These are phyloP conservation scores for Agelaius tricolor DNA, from an alignment of 2,113 vertebrate genomes.

Conservation along the genomic window DNA sequence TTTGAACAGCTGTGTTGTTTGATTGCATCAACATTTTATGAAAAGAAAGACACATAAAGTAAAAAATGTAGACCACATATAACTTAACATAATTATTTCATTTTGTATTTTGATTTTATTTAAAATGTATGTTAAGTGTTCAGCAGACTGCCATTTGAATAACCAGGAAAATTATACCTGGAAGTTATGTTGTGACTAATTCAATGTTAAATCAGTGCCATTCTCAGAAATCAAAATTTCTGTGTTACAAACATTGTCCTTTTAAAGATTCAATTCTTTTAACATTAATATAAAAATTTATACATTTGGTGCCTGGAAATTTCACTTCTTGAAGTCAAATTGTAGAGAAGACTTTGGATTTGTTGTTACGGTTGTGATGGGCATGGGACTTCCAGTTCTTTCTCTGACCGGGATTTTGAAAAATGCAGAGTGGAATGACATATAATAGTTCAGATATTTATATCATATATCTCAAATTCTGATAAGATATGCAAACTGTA, in stretches of 20 bases:
- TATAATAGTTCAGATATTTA: not conserved
- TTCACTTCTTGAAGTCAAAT: not conserved
- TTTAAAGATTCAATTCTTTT: not conserved
- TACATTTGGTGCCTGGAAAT: not conserved
- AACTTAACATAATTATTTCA: not conserved
- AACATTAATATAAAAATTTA: not conserved
- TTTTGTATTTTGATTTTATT: not conserved
- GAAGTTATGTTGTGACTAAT: not conserved
- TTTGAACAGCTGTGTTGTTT: constrained; percentile 41
- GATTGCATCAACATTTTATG: constrained; percentile 12
- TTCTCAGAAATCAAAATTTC: not conserved
- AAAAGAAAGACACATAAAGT: not conserved
- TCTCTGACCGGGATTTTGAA: not conserved
- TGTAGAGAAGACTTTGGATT: not conserved
- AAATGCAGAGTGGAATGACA: not conserved
- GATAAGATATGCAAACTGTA: not conserved
- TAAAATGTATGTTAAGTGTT: not conserved
- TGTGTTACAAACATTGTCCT: not conserved
- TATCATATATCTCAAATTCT: not conserved
- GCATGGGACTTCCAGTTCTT: not conserved
- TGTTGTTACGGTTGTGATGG: not conserved
- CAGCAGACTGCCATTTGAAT: not conserved
- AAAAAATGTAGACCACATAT: not conserved
- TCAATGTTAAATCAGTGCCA: not conserved
- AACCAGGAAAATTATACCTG: not conserved